Base-by-base conservation (phyloP, 2,888 invertebrate genomes). In the Oasisia sp. region DNA sequence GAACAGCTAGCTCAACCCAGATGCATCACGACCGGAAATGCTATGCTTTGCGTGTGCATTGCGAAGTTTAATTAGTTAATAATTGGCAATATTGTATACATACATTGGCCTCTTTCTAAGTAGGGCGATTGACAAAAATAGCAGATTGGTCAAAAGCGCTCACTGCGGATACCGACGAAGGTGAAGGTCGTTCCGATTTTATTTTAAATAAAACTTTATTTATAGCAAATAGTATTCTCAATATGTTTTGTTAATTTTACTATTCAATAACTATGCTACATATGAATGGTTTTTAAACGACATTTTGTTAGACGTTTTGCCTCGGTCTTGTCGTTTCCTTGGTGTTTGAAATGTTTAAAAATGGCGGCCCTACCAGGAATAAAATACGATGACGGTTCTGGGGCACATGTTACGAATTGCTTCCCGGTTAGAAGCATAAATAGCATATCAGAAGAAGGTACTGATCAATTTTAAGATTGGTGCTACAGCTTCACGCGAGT, bases 371-470 rank as follows among this genome's bases (percentile, higher is more conserved):
- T 74, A 74, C 27, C 74, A 7, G 91, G 91, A 44, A 91, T 91
- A 91, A 45, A 50, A 91, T 91, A 50, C 50, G 91, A 91, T 44
- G 56, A 32, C 5, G 91, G 91, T 44, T 91, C 91, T 45, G 56
- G 91, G 14, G 32, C 38, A 32, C 27, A 91, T 50, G 56, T 91
- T n/a, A 32, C 91, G 32, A 91, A 91, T 91, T 91, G 91, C 91
- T 91, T 91, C 56, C 91, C 91, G 14, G 91, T 91, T 44, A 32
- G 91, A 44, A 91, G 91, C n/a, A 74, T 74, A 74, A 74, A 74
- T 74, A 74, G 74, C n/a, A 19, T 74, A 74, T 74, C 74, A 74
- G 74, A 74, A 74, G 74, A 74, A 74, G 74, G 74, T 74, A 74
- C 74, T 27, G 74, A 19, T n/a, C 74, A 27, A 74, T 74, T 27